Conservation (phyloP, 2,888 invertebrate genomes). For the Cylindroiulus punctatus region DNA sequence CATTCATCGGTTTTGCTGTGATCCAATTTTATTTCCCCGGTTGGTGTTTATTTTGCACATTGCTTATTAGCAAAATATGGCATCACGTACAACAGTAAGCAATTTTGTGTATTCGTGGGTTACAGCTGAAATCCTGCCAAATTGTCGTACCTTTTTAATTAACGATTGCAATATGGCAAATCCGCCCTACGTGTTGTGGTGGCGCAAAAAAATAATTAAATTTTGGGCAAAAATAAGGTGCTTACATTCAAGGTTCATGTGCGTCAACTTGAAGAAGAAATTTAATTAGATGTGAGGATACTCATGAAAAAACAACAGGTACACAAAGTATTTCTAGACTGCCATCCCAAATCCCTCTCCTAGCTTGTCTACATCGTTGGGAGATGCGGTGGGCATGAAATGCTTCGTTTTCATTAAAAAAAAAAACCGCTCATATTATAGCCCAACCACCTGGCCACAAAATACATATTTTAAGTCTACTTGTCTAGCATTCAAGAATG, state of each 20-base stretch:
- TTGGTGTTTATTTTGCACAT: too few species aligned
- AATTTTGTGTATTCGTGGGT: neutral
- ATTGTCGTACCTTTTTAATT: neutral
- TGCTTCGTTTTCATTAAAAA: too few species aligned
- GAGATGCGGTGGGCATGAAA: too few species aligned
- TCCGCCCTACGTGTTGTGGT: too few species aligned
- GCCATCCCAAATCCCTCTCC: neutral
- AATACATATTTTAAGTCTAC: too few species aligned
- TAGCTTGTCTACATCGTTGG: too few species aligned
- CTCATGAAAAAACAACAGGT: neutral
- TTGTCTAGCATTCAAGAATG: too few species aligned
- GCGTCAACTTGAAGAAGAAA: neutral
- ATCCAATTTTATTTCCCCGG: too few species aligned
- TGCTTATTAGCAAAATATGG: too few species aligned
- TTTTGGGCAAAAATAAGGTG: neutral
- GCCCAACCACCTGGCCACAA: too few species aligned
- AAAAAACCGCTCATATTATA: too few species aligned
- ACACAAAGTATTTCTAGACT: neutral
- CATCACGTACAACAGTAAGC: neutral
- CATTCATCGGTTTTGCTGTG: too few species aligned
- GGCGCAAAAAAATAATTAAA: constrained; percentile 6
- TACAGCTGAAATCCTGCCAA: neutral
- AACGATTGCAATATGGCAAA: neutral
- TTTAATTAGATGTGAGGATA: neutral
- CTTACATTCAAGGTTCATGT: neutral